Percentiles rank a stretch among this genome's conserved stretches.
Conservation (phyloP, 2,113 vertebrate genomes). For the Pachycephala philippinensis region DNA sequence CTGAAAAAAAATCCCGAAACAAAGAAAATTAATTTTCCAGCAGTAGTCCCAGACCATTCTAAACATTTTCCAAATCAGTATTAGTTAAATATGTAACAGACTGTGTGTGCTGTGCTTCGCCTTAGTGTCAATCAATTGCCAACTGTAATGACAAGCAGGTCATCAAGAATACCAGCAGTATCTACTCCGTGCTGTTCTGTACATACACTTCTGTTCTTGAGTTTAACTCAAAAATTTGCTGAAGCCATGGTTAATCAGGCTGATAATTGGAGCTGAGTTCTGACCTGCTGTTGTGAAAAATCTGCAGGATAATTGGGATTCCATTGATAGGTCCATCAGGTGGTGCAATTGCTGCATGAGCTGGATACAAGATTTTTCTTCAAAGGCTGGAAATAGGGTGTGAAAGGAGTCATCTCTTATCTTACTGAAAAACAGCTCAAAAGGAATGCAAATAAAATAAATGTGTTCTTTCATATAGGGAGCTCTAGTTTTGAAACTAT, state of each 20-base stretch:
- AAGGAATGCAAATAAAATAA: neutral
- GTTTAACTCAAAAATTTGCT: neutral
- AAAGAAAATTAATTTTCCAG: neutral
- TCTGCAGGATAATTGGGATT: neutral
- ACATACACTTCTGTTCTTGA: neutral
- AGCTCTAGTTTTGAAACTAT: neutral
- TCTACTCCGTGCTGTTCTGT: neutral
- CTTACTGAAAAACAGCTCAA: neutral
- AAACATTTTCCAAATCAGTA: neutral
- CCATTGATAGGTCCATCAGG: slow-evolving; percentile 24
- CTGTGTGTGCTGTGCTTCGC: neutral
- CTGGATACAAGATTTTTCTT: neutral
- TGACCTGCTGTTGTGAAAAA: neutral
- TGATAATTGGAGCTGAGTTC: neutral
- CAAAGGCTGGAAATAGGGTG: neutral
- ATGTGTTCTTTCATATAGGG: neutral
- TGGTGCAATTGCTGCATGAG: slow-evolving; percentile 58
- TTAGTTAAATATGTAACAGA: neutral
- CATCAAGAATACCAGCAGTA: neutral
- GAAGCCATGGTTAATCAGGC: neutral
- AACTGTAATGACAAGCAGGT: neutral
- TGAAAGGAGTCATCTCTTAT: neutral
- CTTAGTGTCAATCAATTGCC: neutral
- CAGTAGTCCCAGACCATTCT: neutral
- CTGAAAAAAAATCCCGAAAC: neutral